Base-by-base conservation (phyloP, 2,113 vertebrate species). In the Festucalex cinctus region DNA sequence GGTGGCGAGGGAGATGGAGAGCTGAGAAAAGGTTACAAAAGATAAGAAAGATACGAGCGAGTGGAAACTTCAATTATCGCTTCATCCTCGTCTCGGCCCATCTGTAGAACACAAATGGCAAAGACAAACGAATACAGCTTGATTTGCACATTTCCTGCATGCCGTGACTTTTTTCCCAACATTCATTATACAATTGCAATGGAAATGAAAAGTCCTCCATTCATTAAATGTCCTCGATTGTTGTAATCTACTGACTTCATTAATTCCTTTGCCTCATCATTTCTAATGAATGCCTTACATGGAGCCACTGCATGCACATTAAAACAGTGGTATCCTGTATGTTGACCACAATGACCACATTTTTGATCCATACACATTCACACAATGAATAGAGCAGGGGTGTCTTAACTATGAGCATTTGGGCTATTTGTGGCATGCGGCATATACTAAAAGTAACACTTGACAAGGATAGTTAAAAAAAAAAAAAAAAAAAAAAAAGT, bases 11-110 rank as follows among this genome's bases (percentile, higher is more conserved):
- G 48, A 65, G 44, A 65, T 43, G 32, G 46, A 20, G 51, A 16
- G 65, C 22, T 54, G 59, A 48, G 63, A 49, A 76, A 71, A 70
- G 71, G 65, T 73, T 77, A 65, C 41, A 66, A 74, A 44, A 76
- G 62, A 83, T 60, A 73, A 66, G 49, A 69, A 69, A 61, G 63
- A 68, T 62, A 20, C 3, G n/a, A 24, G 35, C 8, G 3, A 65
- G 9, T n/a, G 20, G 58, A 63, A 73, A 56, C 74, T 56, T 75
- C 41, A n/a, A 69, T 70, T 60, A 70, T 60, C 36, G 62, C 35
- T 48, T 36, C 32, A 16, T 64, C 48, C 19, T 22, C 37, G 0
- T 54, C 19, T 63, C 63, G 28, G 19, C 44, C 28, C 20, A 37
- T 51, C 57, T 22, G 14, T 24, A 17, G 56, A 35, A 37, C 36